Base-by-base conservation (phyloP, 2,113 vertebrate species). In the Sphyrna mokarran region DNA sequence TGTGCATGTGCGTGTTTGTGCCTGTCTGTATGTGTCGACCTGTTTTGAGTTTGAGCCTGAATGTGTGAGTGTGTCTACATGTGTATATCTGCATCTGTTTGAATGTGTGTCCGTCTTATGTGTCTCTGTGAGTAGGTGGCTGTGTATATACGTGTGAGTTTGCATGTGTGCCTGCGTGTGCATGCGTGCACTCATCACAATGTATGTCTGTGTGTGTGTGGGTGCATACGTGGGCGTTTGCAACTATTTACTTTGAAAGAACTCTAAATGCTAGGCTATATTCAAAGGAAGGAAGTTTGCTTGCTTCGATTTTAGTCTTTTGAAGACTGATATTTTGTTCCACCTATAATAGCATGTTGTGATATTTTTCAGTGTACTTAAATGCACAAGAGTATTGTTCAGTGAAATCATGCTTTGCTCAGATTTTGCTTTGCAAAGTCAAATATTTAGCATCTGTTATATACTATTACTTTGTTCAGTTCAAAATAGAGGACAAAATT, bases 231-330 rank as follows among this genome's bases (percentile, higher is more conserved):
- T 26, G 48, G 11, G 83, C 20, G 48, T 87, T 11, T 61, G 26
- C 54, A 61, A 16, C 61, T n/a, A 70, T 94, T 69, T 40, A 43
- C 37, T 69, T 43, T 43, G 43, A 94, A 94, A 91, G 23, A 94
- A 43, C 90, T 20, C 18, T 20, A 94, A 94, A 94, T 43, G n/a
- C 11, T 26, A 66, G 63, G 18, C 66, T 43, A 94, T 26, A 48
- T 94, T 94, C 37, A 69, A 37, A 69, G 66, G 22, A 94, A 89
- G 20, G 86, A 90, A 94, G 68, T 26, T 13, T 54, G 33, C 72
- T 90, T 90, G 54, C 29, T 90, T 90, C 4, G 91, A 94, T 94
- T 68, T 68, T 40, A 94, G 68, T 69, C 91, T 69, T 40, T 69
- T 26, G 18, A 43, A 20, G n/a, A 70, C 66, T 94, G 91, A n/a